These are phyloP conservation scores for Apostichopus parvimensis DNA, from an alignment of 35 echinoderm and acorn worm species.

Conservation along the genomic window DNA sequence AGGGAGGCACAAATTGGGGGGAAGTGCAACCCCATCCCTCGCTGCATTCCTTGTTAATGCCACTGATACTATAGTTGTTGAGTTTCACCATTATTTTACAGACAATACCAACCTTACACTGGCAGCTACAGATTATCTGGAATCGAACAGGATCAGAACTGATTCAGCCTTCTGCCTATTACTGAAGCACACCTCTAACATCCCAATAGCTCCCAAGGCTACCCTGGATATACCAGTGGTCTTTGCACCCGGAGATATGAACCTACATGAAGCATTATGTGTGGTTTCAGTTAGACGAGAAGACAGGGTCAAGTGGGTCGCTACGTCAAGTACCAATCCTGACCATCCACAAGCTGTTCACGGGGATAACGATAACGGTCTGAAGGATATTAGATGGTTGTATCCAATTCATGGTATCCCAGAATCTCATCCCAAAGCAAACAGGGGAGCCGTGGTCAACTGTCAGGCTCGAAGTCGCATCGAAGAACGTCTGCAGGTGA, in stretches of 20 bases:
- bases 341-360: constrained; percentile 71
- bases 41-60: too few species aligned
- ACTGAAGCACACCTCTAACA: constrained; percentile 78
- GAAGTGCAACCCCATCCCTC: too few species aligned
- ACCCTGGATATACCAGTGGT: constrained; percentile 90
- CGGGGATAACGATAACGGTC: constrained; percentile 63
- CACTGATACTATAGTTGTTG: too few species aligned
- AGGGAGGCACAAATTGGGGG: too few species aligned
- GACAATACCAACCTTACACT: constrained; percentile 79
- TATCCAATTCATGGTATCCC: constrained; percentile 98
- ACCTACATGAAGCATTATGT: constrained; percentile 83
- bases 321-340: constrained; percentile 60
- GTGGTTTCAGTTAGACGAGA: constrained; percentile 76
- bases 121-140: constrained; percentile 45
- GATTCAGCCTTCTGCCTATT: constrained; percentile 95
- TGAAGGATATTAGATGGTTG: constrained; percentile 93
- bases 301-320: constrained; percentile 69
- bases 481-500: constrained; percentile 85
- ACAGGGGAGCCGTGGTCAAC: constrained; percentile 78
- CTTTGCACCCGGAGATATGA: constrained; percentile 94
- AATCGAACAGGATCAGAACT: constrained; percentile 70
- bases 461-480: constrained; percentile 95
- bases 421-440: constrained; percentile 76
- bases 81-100: not conserved
- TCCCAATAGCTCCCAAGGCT: constrained; percentile 74